These are phyloP conservation scores for Condylostylus longicornis DNA, from an alignment of 1,140 invertebrate genomes.

Conservation along the genomic window DNA sequence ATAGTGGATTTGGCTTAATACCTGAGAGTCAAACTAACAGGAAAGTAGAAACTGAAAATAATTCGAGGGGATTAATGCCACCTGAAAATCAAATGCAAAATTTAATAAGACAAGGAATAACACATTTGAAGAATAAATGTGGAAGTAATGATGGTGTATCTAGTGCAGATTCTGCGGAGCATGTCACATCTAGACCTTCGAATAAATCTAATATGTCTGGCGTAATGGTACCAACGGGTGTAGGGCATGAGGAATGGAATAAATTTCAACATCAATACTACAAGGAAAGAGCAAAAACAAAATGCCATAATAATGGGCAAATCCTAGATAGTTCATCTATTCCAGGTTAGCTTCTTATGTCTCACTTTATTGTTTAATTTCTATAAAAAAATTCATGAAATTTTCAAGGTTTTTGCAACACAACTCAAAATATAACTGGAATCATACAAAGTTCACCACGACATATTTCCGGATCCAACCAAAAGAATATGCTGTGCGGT, in stretches of 20 bases:
- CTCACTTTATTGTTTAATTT: too few species aligned
- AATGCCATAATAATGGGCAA: slow-evolving; percentile 20
- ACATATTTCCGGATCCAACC: too few species aligned
- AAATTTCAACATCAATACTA: slow-evolving; percentile 75
- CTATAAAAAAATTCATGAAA: neutral
- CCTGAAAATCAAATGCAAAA: neutral
- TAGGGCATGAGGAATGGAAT: slow-evolving; percentile 67
- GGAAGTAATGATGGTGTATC: neutral
- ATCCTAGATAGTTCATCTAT: neutral
- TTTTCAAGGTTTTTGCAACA: too few species aligned
- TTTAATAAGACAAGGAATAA: slow-evolving; percentile 1
- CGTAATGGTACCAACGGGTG: slow-evolving; percentile 28
- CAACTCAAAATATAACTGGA: too few species aligned
- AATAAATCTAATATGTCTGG: slow-evolving; percentile 31
- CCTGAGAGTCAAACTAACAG: neutral
- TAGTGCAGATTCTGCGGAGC: slow-evolving; percentile 3
- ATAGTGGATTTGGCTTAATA: neutral
- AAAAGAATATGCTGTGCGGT: too few species aligned
- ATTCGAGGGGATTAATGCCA: slow-evolving; percentile 8
- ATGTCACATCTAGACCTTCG: slow-evolving; percentile 5
- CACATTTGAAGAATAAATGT: neutral
- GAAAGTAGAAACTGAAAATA: neutral
- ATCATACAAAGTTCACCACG: too few species aligned
- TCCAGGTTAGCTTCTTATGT: too few species aligned
- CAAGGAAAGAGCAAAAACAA: slow-evolving; percentile 42